These are phyloP conservation scores for Neostethus bicornis DNA, from an alignment of 2,797 vertebrate genomes.

Conservation along the genomic window DNA sequence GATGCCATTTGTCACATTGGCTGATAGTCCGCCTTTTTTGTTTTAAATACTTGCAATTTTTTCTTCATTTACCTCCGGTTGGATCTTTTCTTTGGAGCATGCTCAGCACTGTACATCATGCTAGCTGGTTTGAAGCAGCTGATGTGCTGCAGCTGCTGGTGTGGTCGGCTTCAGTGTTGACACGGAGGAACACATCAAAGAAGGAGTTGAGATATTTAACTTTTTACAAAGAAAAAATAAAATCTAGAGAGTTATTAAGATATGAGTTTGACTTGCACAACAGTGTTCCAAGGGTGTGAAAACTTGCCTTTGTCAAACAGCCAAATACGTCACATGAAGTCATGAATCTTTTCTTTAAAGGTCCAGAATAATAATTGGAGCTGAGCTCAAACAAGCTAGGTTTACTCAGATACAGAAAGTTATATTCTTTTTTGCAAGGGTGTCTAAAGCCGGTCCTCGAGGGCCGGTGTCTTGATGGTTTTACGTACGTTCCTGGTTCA, in stretches of 20 bases:
- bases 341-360: not conserved
- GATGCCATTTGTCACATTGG: slow-evolving; percentile 88
- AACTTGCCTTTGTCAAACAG: slow-evolving; percentile 14
- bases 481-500: too few species aligned
- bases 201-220: slow-evolving; percentile 47
- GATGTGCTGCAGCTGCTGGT: slow-evolving; percentile 86
- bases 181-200: slow-evolving; percentile 65
- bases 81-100: slow-evolving; percentile 90
- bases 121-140: slow-evolving; percentile 78
- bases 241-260: slow-evolving; percentile 51
- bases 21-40: slow-evolving; percentile 59
- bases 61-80: slow-evolving; percentile 78
- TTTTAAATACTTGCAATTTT: slow-evolving; percentile 38
- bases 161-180: slow-evolving; percentile 42
- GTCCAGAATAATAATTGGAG: not conserved
- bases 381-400: not conserved
- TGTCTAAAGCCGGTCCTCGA: too few species aligned
- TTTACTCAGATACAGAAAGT: not conserved
- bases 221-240: slow-evolving; percentile 38
- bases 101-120: slow-evolving; percentile 86
- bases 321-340: slow-evolving; percentile 40
- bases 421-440: too few species aligned
- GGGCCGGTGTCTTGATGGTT: too few species aligned
- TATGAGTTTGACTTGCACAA: slow-evolving; percentile 51
- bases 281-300: slow-evolving; percentile 44